Evolutionary conservation across 2,113 vertebrate genomes (phyloP), one percentile per base, ranked within the genome.

Genomic region (Astatotilapia flaviijosephi): DNA sequence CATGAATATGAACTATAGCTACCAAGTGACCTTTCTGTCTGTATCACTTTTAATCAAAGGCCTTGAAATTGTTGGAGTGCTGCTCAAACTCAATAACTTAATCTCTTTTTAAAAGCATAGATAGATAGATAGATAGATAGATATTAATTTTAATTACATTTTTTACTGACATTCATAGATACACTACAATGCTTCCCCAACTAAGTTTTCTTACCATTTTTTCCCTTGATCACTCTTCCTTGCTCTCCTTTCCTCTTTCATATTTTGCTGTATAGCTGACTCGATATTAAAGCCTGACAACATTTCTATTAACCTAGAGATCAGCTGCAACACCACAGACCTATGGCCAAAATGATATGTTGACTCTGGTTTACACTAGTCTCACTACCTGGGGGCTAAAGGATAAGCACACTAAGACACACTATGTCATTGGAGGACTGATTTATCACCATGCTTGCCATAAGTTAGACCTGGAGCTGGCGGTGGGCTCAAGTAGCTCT

Each of bases 291-390:
- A 91, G 88, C 82, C 73, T 79, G 87, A 92, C 92, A 93, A 91
- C 84, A 87, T 92, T 94, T 94, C 93, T 90, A 95, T 95, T 95
- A 96, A 94, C 95, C 91, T 19, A 49, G 58, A 83, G 93, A 93
- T 95, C 93, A 91, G 89, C 82, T 56, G 86, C 42, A 15, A 85
- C 91, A 86, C 86, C 83, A 92, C 37, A 90, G 90, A 86, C 88
- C 85, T 79, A n/a, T 90, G 68, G 75, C 75, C 82, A 28, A 53
- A 88, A 88, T 89, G 80, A 92, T 93, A 83, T 89, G 90, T 93
- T 93, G 91, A 92, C 92, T 88, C 79, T 87, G 84, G 84, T 92
- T 93, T 93, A 94, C 92, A 92, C 75, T 83, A 79, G 79, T 86
- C 83, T 86, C 19, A 51, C 85, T 84, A 89, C 91, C 84, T 86